Evolutionary conservation across 2,888 invertebrate genomes (phyloP).

Genomic region (Digitonthophagus gazella): DNA sequence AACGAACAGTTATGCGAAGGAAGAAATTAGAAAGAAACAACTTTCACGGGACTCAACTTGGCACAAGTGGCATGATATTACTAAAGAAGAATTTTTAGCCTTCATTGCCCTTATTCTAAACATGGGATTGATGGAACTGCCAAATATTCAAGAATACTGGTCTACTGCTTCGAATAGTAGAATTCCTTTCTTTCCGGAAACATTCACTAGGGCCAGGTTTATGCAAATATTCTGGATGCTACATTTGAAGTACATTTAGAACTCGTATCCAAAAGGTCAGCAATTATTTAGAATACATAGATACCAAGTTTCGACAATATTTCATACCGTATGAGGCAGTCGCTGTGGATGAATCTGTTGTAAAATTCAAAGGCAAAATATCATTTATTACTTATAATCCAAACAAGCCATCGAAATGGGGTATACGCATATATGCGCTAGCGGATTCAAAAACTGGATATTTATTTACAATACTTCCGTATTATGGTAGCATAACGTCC

Average conservation of each 20-base stretch:
- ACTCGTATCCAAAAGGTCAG: conserved; percentile 17
- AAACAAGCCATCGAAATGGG: conserved; percentile 29
- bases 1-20: neutral
- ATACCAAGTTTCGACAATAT: conserved; percentile 27
- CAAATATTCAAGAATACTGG: conserved; percentile 31
- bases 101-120: conserved; percentile 32
- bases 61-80: conserved; percentile 26
- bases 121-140: conserved; percentile 29
- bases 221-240: conserved; percentile 30
- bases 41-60: conserved; percentile 27
- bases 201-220: conserved; percentile 30
- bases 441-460: conserved; percentile 28
- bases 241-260: conserved; percentile 24
- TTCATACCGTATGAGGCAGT: conserved; percentile 26
- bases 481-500: conserved; percentile 27
- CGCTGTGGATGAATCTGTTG: conserved; percentile 27
- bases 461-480: conserved; percentile 27
- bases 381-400: conserved; percentile 30
- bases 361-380: conserved; percentile 28
- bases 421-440: conserved; percentile 21
- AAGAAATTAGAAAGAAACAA: conserved; percentile 16
- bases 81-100: conserved; percentile 31
- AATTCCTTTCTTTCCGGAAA: conserved; percentile 31
- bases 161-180: conserved; percentile 18
- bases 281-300: conserved; percentile 27